These are phyloP conservation scores for Brachyrhaphis roseni DNA, from an alignment of 2,797 vertebrate species.

Conservation along the genomic window DNA sequence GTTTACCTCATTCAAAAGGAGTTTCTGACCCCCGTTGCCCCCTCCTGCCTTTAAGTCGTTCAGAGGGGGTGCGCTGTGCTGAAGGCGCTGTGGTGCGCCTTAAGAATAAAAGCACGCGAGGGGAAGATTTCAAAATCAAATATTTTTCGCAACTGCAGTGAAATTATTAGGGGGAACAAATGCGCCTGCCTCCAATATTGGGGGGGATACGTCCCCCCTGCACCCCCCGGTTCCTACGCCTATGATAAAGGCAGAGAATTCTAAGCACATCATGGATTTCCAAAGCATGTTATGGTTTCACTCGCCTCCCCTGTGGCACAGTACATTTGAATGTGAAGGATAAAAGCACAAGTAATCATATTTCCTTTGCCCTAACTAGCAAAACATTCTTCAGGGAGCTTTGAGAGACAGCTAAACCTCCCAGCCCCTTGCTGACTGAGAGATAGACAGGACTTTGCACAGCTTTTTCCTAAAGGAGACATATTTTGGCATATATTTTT, in stretches of 20 bases:
- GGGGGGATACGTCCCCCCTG: no score
- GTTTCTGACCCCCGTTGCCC: no score
- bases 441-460: conserved; percentile 71
- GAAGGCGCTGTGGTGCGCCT: no score
- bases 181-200: no score
- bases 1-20: no score
- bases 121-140: no score
- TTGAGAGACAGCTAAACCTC: conserved; percentile 69
- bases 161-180: no score
- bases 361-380: conserved; percentile 73
- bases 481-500: conserved; percentile 63
- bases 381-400: conserved; percentile 73
- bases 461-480: conserved; percentile 74
- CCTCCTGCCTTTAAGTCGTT: no score
- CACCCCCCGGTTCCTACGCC: no score
- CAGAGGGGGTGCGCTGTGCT: no score
- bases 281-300: conserved; percentile 72
- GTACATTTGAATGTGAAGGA: conserved; percentile 68
- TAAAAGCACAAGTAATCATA: conserved; percentile 74
- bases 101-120: no score
- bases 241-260: conserved; percentile 72
- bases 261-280: conserved; percentile 71
- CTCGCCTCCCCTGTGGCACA: conserved; percentile 56
- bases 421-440: conserved; percentile 62
- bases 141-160: no score